A percentile compares a stretch with the other conserved stretches of the same genome.
Conservation (phyloP, 2,888 invertebrate species). For the Dicyrtoma fusca region DNA sequence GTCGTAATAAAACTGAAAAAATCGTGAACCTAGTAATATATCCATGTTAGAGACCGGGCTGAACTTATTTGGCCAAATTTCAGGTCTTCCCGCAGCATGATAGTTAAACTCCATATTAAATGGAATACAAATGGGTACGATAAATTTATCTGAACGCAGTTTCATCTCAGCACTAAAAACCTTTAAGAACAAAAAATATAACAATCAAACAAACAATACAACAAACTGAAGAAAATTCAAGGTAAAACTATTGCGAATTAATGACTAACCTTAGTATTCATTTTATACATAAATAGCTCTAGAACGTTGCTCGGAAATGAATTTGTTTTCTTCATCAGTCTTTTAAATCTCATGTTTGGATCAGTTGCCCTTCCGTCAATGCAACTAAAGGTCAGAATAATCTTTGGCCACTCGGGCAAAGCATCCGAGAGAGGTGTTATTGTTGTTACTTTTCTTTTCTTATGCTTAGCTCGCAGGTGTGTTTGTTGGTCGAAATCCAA, state of each 20-base stretch:
- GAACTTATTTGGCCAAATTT: slow-evolving; percentile 15
- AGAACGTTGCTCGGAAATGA: background rate
- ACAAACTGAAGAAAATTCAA: background rate
- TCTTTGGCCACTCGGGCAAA: slow-evolving; percentile 51
- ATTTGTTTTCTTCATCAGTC: slow-evolving; percentile 21
- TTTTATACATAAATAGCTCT: slow-evolving; percentile 22
- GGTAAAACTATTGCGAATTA: too few relatives aligned
- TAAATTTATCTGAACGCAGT: slow-evolving; percentile 23
- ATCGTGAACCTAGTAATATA: slow-evolving; percentile 3
- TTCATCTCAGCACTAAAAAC: slow-evolving; percentile 26
- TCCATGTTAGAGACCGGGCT: slow-evolving; percentile 17
- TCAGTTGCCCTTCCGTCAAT: slow-evolving; percentile 35
- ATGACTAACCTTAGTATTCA: slow-evolving; percentile 18
- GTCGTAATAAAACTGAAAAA: background rate
- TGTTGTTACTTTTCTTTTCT: slow-evolving; percentile 38
- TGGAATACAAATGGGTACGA: slow-evolving; percentile 29
- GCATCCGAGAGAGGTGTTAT: slow-evolving; percentile 44
- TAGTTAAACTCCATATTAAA: slow-evolving; percentile 35
- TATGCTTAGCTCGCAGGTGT: slow-evolving; percentile 35
- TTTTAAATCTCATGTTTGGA: slow-evolving; percentile 38
- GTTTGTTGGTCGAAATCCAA: slow-evolving; percentile 48
- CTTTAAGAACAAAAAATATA: background rate
- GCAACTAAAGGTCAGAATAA: slow-evolving; percentile 40
- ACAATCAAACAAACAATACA: background rate
- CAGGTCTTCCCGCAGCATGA: slow-evolving; percentile 12